Evolutionary conservation across 2,888 invertebrate species (phyloP).

Genomic region (Masnerella sp.): DNA sequence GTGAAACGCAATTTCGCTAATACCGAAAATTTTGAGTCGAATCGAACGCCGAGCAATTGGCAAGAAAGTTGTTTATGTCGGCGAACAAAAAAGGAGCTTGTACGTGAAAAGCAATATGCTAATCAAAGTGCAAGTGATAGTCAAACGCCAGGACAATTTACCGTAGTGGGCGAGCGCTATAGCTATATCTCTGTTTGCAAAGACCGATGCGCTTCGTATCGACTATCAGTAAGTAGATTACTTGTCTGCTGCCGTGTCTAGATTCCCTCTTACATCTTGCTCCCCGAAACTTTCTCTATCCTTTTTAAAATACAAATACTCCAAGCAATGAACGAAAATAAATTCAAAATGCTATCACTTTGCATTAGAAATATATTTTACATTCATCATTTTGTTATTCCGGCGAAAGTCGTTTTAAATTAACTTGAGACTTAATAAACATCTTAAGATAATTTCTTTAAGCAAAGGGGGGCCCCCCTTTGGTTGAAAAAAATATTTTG

Average conservation of each 20-base stretch:
- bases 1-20: too few species aligned
- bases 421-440: too few species aligned
- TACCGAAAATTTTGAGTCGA: too few species aligned
- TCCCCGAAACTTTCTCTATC: conserved; percentile 23
- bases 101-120: conserved; percentile 66
- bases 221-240: conserved; percentile 69
- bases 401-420: too few species aligned
- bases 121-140: conserved; percentile 69
- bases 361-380: too few species aligned
- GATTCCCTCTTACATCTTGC: conserved; percentile 53
- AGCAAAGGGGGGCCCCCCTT: too few species aligned
- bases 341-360: conserved; percentile 16
- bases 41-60: too few species aligned
- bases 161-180: conserved; percentile 64
- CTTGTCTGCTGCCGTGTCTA: conserved; percentile 59
- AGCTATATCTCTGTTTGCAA: conserved; percentile 59
- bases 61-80: not conserved
- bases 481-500: too few species aligned
- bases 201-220: conserved; percentile 56
- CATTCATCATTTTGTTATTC: too few species aligned
- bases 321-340: conserved; percentile 11
- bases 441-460: too few species aligned
- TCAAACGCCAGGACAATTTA: conserved; percentile 64
- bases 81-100: conserved; percentile 10
- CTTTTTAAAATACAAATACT: conserved; percentile 29